These are phyloP conservation scores for Corydoras sp. DNA, from an alignment of 2,113 vertebrate genomes.

Conservation along the genomic window DNA sequence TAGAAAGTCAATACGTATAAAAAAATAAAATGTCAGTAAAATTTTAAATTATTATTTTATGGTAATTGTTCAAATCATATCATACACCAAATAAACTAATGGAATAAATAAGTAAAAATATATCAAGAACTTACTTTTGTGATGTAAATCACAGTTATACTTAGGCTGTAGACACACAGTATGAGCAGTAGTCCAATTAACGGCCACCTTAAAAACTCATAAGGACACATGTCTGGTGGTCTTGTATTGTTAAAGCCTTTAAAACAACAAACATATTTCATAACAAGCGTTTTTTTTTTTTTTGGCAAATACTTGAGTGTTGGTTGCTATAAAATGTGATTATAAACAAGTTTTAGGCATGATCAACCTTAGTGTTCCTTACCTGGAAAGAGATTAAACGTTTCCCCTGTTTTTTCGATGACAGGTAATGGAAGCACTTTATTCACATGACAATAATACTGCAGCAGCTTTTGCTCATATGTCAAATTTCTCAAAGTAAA, in stretches of 20 bases:
- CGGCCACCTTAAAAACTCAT: too few species aligned
- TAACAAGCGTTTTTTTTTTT: not conserved
- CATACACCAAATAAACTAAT: not conserved
- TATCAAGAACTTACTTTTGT: slow-evolving; percentile 8
- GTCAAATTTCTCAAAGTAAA: slow-evolving; percentile 8
- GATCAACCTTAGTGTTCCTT: not conserved
- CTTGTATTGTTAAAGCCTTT: slow-evolving; percentile 3
- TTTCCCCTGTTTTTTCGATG: fast-evolving
- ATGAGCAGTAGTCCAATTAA: not conserved
- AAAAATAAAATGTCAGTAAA: too few species aligned
- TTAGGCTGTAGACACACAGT: slow-evolving; percentile 10
- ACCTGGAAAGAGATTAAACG: slow-evolving; percentile 18
- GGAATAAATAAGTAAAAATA: not conserved
- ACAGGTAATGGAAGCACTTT: not conserved
- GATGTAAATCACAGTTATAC: slow-evolving; percentile 8
- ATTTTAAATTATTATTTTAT: too few species aligned
- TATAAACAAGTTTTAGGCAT: too few species aligned
- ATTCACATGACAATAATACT: not conserved
- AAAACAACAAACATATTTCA: not conserved
- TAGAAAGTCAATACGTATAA: too few species aligned
- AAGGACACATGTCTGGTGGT: not conserved
- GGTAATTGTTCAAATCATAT: not conserved
- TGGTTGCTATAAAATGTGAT: too few species aligned
- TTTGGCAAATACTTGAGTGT: too few species aligned
- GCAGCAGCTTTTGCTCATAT: not conserved